phyloP scores from a whole-genome alignment of 1,140 invertebrate genomes.

The Papilio glaucus region DNA sequence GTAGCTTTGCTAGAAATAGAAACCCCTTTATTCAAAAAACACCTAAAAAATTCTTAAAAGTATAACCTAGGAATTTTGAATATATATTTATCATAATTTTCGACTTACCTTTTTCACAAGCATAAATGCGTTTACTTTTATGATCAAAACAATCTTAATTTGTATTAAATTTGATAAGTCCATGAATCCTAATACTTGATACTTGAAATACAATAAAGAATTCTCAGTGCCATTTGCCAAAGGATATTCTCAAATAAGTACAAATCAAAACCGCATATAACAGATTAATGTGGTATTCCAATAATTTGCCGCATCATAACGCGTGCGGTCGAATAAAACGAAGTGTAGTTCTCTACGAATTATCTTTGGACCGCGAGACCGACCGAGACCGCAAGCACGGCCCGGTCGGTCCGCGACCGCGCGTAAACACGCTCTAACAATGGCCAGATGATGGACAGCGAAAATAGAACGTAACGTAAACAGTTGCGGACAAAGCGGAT shows the following conservation, averaged over 20 bases:
- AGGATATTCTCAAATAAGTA: not conserved
- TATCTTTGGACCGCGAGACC: slow-evolving; percentile 57
- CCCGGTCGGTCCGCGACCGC: slow-evolving; percentile 45
- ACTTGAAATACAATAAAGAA: not conserved
- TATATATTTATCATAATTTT: too few relatives aligned
- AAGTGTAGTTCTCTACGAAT: slow-evolving; percentile 3
- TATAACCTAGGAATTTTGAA: too few relatives aligned
- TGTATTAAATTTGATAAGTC: too few relatives aligned
- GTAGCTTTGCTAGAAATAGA: too few relatives aligned
- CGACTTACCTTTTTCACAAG: too few relatives aligned
- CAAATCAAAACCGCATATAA: not conserved
- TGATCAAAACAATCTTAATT: too few relatives aligned
- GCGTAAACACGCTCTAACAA: slow-evolving; percentile 77
- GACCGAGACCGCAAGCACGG: slow-evolving; percentile 52
- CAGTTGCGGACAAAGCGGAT: slow-evolving; percentile 71
- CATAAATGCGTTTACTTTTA: too few relatives aligned
- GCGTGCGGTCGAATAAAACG: slow-evolving; percentile 1
- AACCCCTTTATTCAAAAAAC: too few relatives aligned
- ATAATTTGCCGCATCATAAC: not conserved
- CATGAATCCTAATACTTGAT: too few relatives aligned
- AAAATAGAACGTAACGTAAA: slow-evolving; percentile 80
- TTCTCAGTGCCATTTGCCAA: not conserved
- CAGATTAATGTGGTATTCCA: not conserved
- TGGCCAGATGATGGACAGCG: slow-evolving; percentile 78
- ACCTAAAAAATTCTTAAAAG: too few relatives aligned